These are phyloP conservation scores for Morpho helenor DNA, from an alignment of 2,888 invertebrate genomes.

Conservation along the genomic window DNA sequence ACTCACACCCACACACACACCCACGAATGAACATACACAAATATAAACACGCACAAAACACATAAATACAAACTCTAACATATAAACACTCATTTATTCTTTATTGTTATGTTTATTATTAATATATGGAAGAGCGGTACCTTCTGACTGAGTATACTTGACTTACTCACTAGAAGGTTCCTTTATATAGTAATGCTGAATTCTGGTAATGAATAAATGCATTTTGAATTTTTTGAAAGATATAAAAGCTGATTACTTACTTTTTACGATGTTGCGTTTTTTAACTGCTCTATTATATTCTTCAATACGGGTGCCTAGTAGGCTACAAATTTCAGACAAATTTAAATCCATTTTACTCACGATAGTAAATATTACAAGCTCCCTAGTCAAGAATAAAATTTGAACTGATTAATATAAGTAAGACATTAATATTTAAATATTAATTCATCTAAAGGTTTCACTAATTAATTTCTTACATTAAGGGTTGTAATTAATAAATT, in stretches of 20 bases:
- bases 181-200: no score
- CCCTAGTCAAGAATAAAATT: not conserved
- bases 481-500: not conserved
- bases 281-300: constrained; percentile 12
- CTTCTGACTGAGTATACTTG: no score
- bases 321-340: constrained; percentile 23
- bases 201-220: no score
- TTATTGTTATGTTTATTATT: no score
- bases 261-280: constrained; percentile 13
- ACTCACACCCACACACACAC: no score
- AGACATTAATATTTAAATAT: not conserved
- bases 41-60: no score
- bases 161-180: no score
- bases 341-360: constrained; percentile 20
- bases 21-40: no score
- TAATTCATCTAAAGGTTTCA: not conserved
- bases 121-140: no score
- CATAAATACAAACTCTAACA: no score
- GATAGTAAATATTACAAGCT: not conserved
- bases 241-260: not conserved
- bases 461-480: not conserved
- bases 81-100: no score
- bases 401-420: not conserved
- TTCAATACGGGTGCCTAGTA: constrained; percentile 23
- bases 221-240: no score